These are phyloP conservation scores for Choristoneura fumiferana DNA, from an alignment of 1,140 invertebrate species.

Conservation along the genomic window DNA sequence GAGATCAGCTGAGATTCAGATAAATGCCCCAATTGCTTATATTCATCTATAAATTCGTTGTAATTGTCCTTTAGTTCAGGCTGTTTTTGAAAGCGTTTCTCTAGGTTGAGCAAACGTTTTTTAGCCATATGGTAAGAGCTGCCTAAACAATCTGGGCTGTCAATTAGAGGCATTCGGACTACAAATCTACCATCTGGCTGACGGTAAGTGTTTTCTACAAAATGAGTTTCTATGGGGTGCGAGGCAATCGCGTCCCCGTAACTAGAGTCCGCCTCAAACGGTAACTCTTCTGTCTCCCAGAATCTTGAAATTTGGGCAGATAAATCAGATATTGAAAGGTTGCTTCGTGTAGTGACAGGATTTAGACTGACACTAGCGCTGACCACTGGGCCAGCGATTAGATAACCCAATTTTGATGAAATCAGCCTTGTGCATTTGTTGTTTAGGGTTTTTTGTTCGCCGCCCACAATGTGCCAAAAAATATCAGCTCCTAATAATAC, in stretches of 20 bases:
- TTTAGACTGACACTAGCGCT: background rate
- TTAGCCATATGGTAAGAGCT: too few relatives aligned
- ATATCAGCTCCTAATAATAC: constrained; percentile 8
- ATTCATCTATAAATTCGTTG: too few relatives aligned
- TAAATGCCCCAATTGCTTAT: too few relatives aligned
- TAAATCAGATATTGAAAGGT: background rate
- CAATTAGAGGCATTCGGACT: constrained; percentile 6
- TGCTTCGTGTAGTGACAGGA: background rate
- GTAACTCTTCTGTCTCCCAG: background rate
- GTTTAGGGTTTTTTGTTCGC: background rate
- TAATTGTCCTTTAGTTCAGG: too few relatives aligned
- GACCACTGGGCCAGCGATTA: background rate
- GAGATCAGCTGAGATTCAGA: too few relatives aligned
- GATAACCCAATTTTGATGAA: background rate
- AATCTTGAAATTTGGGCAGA: background rate
- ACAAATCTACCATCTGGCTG: background rate
- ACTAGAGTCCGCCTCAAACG: too few relatives aligned
- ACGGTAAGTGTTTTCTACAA: constrained; percentile 1
- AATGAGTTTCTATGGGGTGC: background rate
- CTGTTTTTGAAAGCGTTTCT: too few relatives aligned
- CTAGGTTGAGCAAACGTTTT: too few relatives aligned
- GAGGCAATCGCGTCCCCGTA: background rate
- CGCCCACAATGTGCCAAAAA: constrained; percentile 3
- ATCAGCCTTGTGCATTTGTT: background rate
- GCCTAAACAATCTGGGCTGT: constrained; percentile 2